Conservation (phyloP, 2,113 vertebrate species). For the Condylura cristata region DNA sequence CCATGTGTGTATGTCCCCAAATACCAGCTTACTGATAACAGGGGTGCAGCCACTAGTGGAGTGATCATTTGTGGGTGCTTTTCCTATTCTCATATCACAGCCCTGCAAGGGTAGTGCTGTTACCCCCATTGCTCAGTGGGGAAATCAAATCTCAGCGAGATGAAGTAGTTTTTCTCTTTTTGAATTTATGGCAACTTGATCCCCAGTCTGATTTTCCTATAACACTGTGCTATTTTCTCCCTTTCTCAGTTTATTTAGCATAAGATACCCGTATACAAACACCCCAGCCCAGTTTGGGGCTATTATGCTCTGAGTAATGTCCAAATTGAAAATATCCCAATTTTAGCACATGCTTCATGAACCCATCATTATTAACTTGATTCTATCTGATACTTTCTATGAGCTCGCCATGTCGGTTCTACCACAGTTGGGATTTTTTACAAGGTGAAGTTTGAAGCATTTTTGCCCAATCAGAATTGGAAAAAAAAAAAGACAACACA, state of each 20-base stretch:
- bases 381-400: neutral
- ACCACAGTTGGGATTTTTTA: neutral
- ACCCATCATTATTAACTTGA: neutral
- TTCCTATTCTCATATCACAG: neutral
- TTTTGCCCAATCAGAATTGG: neutral
- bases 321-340: neutral
- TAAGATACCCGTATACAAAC: neutral
- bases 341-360: neutral
- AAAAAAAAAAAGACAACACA: neutral
- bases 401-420: neutral
- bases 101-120: neutral
- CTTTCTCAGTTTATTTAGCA: neutral
- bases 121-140: neutral
- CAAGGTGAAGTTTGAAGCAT: neutral
- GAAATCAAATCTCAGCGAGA: neutral
- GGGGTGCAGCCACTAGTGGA: neutral
- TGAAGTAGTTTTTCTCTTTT: neutral
- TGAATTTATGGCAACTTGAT: neutral
- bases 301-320: neutral
- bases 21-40: neutral
- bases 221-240: neutral
- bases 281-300: neutral
- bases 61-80: neutral
- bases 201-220: neutral
- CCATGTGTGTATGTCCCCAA: neutral